Conservation (phyloP, 2,113 vertebrate genomes). For the Cheilinus undulatus region DNA sequence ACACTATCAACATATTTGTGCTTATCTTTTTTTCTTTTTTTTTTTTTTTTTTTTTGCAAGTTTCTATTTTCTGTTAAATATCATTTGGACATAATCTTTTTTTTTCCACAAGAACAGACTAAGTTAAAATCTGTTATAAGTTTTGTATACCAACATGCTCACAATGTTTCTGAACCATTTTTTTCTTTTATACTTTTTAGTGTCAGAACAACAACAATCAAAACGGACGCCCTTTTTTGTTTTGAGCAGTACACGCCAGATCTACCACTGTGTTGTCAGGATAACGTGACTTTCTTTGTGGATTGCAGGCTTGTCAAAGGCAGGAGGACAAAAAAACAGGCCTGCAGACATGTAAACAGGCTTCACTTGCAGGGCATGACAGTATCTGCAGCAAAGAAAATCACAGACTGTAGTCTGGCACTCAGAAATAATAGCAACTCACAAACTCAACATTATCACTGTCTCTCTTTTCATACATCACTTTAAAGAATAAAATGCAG, state of each 20-base stretch:
- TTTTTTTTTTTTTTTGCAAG: constrained; percentile 35
- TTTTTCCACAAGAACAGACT: constrained; percentile 84
- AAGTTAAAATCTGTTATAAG: constrained; percentile 75
- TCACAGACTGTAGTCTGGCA: constrained; percentile 38
- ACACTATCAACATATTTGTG: constrained; percentile 84
- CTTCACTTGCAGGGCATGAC: constrained; percentile 36
- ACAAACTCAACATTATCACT: constrained; percentile 42
- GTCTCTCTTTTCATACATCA: constrained; percentile 42
- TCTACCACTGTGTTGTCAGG: constrained; percentile 46
- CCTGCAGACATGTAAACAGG: constrained; percentile 46
- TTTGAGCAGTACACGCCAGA: constrained; percentile 56
- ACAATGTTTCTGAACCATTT: constrained; percentile 80
- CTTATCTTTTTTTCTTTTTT: constrained; percentile 69
- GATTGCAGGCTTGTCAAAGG: constrained; percentile 58
- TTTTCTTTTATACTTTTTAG: constrained; percentile 51
- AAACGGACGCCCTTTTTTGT: constrained; percentile 63
- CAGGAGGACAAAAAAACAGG: constrained; percentile 41
- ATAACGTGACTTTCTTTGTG: constrained; percentile 40
- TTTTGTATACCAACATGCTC: constrained; percentile 84
- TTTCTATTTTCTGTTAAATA: constrained; percentile 72
- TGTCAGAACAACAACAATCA: constrained; percentile 76
- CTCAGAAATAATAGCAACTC: constrained; percentile 42
- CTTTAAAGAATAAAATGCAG: constrained; percentile 34
- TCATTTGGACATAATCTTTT: constrained; percentile 74
- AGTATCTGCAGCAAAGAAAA: constrained; percentile 40